A percentile compares a stretch with the other conserved stretches of the same genome.
Evolutionary conservation across 2,888 invertebrate genomes (phyloP).

Genomic region (Eupithecia insigniata): DNA sequence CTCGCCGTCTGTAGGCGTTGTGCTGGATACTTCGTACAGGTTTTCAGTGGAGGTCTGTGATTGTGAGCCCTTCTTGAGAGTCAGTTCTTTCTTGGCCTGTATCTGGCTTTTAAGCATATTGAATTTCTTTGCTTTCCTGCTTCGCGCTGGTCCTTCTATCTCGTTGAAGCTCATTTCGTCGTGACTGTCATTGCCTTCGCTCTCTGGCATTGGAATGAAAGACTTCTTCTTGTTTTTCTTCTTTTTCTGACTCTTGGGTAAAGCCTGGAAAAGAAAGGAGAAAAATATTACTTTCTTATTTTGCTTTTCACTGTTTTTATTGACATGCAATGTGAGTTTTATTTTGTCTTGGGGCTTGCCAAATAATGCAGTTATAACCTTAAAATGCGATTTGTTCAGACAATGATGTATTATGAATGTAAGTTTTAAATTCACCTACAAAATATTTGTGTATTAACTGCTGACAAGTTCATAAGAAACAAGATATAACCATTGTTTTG

Average conservation of each 20-base stretch:
- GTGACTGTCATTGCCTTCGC: slow-evolving; percentile 80
- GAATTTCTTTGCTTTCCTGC: slow-evolving; percentile 78
- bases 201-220: slow-evolving; percentile 78
- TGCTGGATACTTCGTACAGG: slow-evolving; percentile 78
- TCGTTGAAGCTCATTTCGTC: slow-evolving; percentile 82
- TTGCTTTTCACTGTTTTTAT: too few relatives aligned
- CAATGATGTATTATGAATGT: too few relatives aligned
- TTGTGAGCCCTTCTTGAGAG: slow-evolving; percentile 76
- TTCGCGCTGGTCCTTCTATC: slow-evolving; percentile 77
- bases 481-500: neutral
- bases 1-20: slow-evolving; percentile 78
- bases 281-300: neutral
- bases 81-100: slow-evolving; percentile 78
- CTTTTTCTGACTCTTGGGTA: slow-evolving; percentile 79
- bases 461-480: neutral
- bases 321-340: too few relatives aligned
- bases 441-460: neutral
- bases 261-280: slow-evolving; percentile 59
- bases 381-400: too few relatives aligned
- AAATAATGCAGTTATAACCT: too few relatives aligned
- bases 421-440: neutral
- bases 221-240: slow-evolving; percentile 82
- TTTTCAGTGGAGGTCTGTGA: slow-evolving; percentile 81
- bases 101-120: slow-evolving; percentile 81
- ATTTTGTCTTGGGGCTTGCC: too few relatives aligned